Evolutionary conservation across 2,888 invertebrate genomes (phyloP), one percentile per base, ranked within the genome.

Genomic region (Geotrupes spiniger): DNA sequence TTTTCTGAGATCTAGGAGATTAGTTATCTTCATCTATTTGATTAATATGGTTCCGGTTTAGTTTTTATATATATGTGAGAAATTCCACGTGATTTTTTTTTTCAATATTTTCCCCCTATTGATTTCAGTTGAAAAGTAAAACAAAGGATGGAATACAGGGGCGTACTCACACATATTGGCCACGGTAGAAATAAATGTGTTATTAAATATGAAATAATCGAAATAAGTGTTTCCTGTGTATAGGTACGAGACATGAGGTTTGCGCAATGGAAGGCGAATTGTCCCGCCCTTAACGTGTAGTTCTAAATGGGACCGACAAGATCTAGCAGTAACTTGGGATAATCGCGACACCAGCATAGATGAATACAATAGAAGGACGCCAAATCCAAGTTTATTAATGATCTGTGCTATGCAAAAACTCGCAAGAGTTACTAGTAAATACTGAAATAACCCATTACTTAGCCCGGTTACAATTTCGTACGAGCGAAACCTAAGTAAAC

Each of bases 281-380:
- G 67, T 59, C 63, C 65, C 69, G 69, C 69, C 68, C 62, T 69
- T 69, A 63, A 63, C 68, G 63, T 69, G 69, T 69, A 63, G 59
- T 59, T 63, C 63, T 67, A 65, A 69, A 69, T 68, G 69, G 67
- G 65, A 54, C 58, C 64, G 66, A 64, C 65, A 65, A 64, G 65
- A 62, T 63, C 65, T 62, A 61, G 61, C 63, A 65, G 63, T 63
- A 63, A 64, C 64, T 67, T 64, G 57, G 64, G 63, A 68, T 68
- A 68, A 68, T 66, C 65, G 61, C 60, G 65, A 66, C 65, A 65
- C 64, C 66, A 63, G 65, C 63, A 63, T 64, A 61, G 65, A 63
- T 62, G 62, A 63, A 64, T 64, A 68, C 67, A 65, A 66, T 64
- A 61, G 64, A 64, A 66, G 63, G 62, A 65, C 64, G 65, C 67